A percentile compares a stretch with the other conserved stretches of the same genome.
Conservation (phyloP, 92 coral and sea anemone species). For the Bergia sp. region DNA sequence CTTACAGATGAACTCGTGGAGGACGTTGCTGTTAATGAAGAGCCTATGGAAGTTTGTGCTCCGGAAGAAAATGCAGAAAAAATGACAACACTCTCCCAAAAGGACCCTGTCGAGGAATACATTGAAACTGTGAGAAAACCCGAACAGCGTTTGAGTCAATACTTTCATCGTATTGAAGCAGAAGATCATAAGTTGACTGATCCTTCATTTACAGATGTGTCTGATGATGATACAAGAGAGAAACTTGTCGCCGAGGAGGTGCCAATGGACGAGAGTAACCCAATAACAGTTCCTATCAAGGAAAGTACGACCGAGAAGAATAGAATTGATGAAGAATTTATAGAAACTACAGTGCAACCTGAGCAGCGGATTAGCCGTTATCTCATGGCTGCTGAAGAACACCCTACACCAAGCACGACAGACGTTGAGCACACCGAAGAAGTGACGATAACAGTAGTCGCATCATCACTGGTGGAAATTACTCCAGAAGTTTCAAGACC, state of each 20-base stretch:
- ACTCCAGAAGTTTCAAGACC: not conserved
- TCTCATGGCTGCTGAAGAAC: conserved; percentile 11
- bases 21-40: not conserved
- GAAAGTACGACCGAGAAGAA: not conserved
- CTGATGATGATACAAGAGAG: not conserved
- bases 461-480: conserved; percentile 1
- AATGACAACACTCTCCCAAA: not conserved
- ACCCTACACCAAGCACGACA: not conserved
- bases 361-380: conserved; percentile 31
- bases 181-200: not conserved
- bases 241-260: not conserved
- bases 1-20: not conserved
- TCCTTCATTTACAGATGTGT: not conserved
- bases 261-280: not conserved
- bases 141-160: conserved; percentile 35
- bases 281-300: not conserved
- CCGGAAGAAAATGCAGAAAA: not conserved
- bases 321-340: conserved; percentile 19
- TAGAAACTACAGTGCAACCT: conserved; percentile 13
- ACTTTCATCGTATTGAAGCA: conserved; percentile 7
- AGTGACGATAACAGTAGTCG: conserved; percentile 2
- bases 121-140: conserved; percentile 27
- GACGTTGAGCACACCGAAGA: not conserved
- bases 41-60: not conserved
- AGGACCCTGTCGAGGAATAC: conserved; percentile 16